These are phyloP conservation scores for Ypsolopha scabrella DNA, from an alignment of 2,888 invertebrate genomes.

Conservation along the genomic window DNA sequence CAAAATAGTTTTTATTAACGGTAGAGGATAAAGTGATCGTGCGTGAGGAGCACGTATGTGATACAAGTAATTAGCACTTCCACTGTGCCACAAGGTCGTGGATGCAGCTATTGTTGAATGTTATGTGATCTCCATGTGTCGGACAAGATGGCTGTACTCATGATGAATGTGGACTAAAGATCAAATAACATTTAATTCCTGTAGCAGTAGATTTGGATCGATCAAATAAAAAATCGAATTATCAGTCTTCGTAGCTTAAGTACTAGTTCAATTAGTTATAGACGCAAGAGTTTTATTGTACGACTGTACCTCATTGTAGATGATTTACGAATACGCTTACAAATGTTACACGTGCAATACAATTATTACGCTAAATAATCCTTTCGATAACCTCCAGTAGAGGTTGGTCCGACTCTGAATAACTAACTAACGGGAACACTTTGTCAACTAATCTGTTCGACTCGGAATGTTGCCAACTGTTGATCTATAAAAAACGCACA, in stretches of 20 bases:
- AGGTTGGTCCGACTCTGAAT: neutral
- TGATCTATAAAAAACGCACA: conserved; percentile 18
- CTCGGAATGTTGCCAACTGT: conserved; percentile 40
- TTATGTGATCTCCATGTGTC: neutral
- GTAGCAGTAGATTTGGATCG: no score
- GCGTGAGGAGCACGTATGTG: neutral
- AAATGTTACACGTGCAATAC: neutral
- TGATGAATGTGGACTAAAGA: no score
- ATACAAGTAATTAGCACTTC: conserved; percentile 4
- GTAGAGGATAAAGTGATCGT: no score
- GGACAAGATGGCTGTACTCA: no score
- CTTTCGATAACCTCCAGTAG: neutral
- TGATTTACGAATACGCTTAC: conserved; percentile 7
- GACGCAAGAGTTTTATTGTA: no score
- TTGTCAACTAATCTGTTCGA: conserved; percentile 20
- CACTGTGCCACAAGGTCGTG: conserved; percentile 20
- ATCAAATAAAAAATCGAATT: no score
- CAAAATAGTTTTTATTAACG: no score
- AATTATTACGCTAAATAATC: neutral
- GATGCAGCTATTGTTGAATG: neutral
- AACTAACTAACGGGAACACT: neutral
- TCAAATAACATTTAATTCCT: no score
- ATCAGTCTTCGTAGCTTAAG: no score
- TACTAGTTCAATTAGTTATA: no score
- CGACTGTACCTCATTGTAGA: conserved; percentile 6